Evolutionary conservation across 2,113 vertebrate species (phyloP).

Genomic region (Rhinolophus sinicus): DNA sequence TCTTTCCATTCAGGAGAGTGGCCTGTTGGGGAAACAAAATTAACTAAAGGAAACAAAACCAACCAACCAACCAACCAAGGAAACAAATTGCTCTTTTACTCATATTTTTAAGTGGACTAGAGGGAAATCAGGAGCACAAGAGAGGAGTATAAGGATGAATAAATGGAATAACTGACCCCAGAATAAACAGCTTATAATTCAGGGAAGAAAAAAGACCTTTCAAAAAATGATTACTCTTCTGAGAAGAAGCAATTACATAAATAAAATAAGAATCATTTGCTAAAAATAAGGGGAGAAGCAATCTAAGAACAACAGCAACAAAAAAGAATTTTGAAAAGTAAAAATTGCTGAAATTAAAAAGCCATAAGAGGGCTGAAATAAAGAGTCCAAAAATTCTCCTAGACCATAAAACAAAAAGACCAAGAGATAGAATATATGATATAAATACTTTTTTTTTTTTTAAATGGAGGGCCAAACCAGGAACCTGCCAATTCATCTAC

Average conservation of each 20-base stretch:
- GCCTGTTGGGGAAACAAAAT: not conserved
- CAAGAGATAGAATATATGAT: not conserved
- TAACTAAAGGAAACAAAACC: not conserved
- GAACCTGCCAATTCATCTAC: not conserved
- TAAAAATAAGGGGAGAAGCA: not conserved
- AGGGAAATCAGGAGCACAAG: not conserved
- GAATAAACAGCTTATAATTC: not conserved
- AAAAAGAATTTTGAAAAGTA: not conserved
- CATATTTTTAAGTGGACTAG: not conserved
- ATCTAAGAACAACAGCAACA: not conserved
- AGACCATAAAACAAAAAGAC: not conserved
- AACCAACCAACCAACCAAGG: not conserved
- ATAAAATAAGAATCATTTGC: not conserved
- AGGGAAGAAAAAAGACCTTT: not conserved
- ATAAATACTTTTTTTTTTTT: not conserved
- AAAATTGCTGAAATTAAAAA: slow-evolving; percentile 49
- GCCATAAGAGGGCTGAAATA: not conserved
- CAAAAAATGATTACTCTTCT: not conserved
- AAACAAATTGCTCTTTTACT: not conserved
- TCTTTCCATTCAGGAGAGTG: not conserved
- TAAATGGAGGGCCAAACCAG: not conserved
- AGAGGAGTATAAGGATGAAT: not conserved
- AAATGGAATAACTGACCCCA: not conserved
- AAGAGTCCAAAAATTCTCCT: not conserved
- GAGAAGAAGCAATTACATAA: not conserved